Evolutionary conservation across 2,797 vertebrate species (phyloP).

Genomic region (Coregonus suidteri): DNA sequence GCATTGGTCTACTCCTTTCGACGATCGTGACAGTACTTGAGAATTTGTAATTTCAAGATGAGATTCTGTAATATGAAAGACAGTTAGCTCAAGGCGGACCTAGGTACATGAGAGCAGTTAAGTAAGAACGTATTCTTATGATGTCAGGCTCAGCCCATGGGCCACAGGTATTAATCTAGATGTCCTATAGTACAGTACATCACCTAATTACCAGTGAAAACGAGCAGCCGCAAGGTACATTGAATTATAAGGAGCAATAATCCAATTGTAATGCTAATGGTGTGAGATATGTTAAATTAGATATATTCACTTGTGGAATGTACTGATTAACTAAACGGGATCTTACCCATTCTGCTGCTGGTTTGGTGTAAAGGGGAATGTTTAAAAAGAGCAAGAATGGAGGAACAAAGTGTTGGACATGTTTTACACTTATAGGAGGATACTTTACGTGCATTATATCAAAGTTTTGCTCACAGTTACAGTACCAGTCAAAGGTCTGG

Average conservation of each 20-base stretch:
- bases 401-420: background rate
- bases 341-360: constrained; percentile 32
- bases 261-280: constrained; percentile 63
- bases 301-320: constrained; percentile 50
- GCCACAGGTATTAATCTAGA: constrained; percentile 65
- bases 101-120: constrained; percentile 14
- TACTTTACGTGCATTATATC: too few species aligned
- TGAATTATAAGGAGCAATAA: constrained; percentile 73
- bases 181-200: constrained; percentile 69
- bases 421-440: too few species aligned
- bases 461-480: too few species aligned
- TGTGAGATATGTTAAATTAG: constrained; percentile 36
- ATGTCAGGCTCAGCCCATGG: constrained; percentile 41
- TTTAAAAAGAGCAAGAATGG: constrained; percentile 21
- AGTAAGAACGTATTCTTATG: constrained; percentile 45
- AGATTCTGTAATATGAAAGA: constrained; percentile 49
- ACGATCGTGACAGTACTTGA: too few species aligned
- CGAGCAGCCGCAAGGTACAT: constrained; percentile 69
- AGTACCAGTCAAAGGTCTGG: too few species aligned
- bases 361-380: constrained; percentile 24
- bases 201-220: constrained; percentile 71
- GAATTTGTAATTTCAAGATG: constrained; percentile 54
- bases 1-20: too few species aligned
- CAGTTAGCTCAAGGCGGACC: constrained; percentile 25
- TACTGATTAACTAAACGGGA: constrained; percentile 59